Evolutionary conservation across 1,140 invertebrate genomes (phyloP).

Genomic region (Bombus haemorrhoidalis): DNA sequence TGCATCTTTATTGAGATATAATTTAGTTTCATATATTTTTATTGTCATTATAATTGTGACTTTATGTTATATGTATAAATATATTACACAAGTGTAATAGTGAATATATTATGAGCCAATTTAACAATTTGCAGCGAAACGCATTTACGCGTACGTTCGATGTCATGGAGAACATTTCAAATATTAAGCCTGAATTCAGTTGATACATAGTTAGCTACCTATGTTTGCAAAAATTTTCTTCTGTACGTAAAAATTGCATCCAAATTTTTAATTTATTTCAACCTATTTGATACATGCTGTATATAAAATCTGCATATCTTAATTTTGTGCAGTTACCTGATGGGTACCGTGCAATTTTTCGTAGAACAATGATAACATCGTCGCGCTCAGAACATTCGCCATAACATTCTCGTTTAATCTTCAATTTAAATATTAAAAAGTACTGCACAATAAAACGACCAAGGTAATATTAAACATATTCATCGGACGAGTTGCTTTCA

Average conservation of each 20-base stretch:
- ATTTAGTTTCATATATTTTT: too few relatives aligned
- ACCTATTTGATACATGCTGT: neutral
- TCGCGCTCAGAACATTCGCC: neutral
- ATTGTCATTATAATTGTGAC: too few relatives aligned
- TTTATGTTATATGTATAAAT: too few relatives aligned
- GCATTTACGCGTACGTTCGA: too few relatives aligned
- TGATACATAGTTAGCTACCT: neutral
- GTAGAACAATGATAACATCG: neutral
- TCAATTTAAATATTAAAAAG: conserved; percentile 3
- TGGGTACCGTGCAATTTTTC: neutral
- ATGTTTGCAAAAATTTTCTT: neutral
- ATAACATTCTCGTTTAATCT: neutral
- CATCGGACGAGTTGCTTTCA: neutral
- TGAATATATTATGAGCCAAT: too few relatives aligned
- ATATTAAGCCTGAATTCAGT: neutral
- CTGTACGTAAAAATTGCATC: neutral
- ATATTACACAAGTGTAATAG: too few relatives aligned
- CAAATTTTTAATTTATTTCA: neutral
- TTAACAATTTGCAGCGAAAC: too few relatives aligned
- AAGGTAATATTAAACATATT: neutral
- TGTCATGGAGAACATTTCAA: too few relatives aligned
- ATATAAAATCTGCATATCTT: conserved; percentile 9
- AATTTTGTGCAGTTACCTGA: neutral
- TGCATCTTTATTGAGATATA: too few relatives aligned
- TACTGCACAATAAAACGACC: neutral